Evolutionary conservation across 2,113 vertebrate genomes (phyloP), one percentile per base, ranked within the genome.

Genomic region (Oncorhynchus nerka): DNA sequence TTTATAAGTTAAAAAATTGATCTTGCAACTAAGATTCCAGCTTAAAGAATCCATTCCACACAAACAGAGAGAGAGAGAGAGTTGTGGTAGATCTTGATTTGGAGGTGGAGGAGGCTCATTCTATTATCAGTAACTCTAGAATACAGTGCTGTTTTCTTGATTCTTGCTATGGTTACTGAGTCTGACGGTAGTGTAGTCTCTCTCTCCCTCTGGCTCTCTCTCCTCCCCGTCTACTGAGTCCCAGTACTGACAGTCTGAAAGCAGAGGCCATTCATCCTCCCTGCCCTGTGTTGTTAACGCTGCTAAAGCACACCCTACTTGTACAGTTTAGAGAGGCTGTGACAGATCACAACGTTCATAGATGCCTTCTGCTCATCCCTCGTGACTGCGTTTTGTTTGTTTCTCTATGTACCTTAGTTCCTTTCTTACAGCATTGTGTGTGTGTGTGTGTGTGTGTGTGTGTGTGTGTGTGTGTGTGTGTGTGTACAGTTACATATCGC

Each of bases 151-250:
- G 72, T 79, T 77, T 71, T 69, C 71, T 68, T 67, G 76, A 79
- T 51, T 75, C 61, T 75, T 83, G 59, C 81, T 81, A 71, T 73
- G 78, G 75, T 70, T 77, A 34, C 62, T 82, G 74, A 73, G 69
- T 11, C 64, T 75, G 61, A 73, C 75, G 68, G 66, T 7, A 19
- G 66, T 34, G 7, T 6, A 68, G 65, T 51, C 73, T 20, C 28
- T 67, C 5, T 16, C 28, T 28, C 4, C 28, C 62, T 70, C 70
- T 81, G 26, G 79, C n/a, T 81, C 20, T 20, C 66, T 26, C 45
- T 28, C 26, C 48, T 70, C 64, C 6, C 12, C 8, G 8, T 51
- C 67, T 57, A 12, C 59, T 67, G 20, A 70, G 80, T 73, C 66
- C 61, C 59, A 12, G 22, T 57, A 39, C 74, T 85, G 75, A 80